Percentiles rank a stretch among this genome's conserved stretches.
Conservation (phyloP, 2,888 invertebrate genomes). For the Chesias legatella region DNA sequence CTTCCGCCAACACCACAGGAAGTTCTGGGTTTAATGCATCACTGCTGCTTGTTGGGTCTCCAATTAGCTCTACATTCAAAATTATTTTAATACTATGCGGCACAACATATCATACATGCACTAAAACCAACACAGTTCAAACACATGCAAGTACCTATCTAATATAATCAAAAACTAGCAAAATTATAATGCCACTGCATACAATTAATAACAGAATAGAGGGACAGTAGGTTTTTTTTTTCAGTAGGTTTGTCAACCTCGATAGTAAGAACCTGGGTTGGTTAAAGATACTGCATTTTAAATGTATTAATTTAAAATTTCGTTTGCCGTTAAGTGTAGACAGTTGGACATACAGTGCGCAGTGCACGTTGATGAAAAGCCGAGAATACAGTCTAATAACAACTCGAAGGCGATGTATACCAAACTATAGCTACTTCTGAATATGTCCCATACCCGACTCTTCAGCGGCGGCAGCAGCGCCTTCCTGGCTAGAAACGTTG, state of each 20-base stretch:
- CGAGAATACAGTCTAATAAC: slow-evolving; percentile 1
- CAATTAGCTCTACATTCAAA: slow-evolving; percentile 53
- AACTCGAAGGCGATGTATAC: background rate
- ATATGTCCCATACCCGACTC: slow-evolving; percentile 46
- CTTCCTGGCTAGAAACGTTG: slow-evolving; percentile 59
- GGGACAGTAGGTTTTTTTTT: too few relatives aligned
- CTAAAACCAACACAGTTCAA: slow-evolving; percentile 1
- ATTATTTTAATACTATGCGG: slow-evolving; percentile 10
- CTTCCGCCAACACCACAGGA: slow-evolving; percentile 43
- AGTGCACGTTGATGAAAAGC: too few relatives aligned
- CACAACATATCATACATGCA: slow-evolving; percentile 18
- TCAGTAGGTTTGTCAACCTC: too few relatives aligned
- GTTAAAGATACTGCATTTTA: too few relatives aligned
- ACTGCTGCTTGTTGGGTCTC: slow-evolving; percentile 69
- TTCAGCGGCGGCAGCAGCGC: slow-evolving; percentile 47
- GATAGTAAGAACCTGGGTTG: too few relatives aligned
- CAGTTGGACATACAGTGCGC: too few relatives aligned
- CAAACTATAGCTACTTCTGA: background rate
- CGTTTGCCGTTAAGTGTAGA: too few relatives aligned
- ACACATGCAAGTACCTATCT: slow-evolving; percentile 4
- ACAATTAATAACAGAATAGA: too few relatives aligned
- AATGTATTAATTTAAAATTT: too few relatives aligned
- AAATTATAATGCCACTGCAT: too few relatives aligned
- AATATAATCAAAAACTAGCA: too few relatives aligned
- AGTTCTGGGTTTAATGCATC: slow-evolving; percentile 60